Evolutionary conservation across 2,797 vertebrate species (phyloP).

Genomic region (Amblyopsis hoosieri): DNA sequence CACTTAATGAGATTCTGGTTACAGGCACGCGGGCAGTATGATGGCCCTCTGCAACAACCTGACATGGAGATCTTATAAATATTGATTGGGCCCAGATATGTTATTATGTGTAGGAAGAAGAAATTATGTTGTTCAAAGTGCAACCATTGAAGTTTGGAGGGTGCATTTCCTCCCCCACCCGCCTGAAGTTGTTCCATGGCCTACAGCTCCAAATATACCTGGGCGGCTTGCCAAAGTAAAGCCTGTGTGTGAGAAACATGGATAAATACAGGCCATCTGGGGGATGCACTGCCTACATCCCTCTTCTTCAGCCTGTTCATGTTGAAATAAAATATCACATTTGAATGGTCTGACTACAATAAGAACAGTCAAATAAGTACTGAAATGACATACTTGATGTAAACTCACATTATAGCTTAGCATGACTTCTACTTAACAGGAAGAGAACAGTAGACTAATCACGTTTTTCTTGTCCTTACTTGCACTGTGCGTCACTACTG

Average conservation of each 20-base stretch:
- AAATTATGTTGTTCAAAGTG: too few species aligned
- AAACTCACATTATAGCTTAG: too few species aligned
- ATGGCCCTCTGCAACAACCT: slow-evolving; percentile 29
- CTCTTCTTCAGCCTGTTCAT: slow-evolving; percentile 3
- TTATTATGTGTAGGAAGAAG: too few species aligned
- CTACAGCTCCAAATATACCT: too few species aligned
- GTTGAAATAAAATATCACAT: background rate
- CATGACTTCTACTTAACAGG: too few species aligned
- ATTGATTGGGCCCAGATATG: background rate
- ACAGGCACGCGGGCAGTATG: slow-evolving; percentile 22
- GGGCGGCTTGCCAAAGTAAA: too few species aligned
- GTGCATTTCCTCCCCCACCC: too few species aligned
- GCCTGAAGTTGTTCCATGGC: too few species aligned
- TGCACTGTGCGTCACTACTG: too few species aligned
- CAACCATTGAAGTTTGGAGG: too few species aligned
- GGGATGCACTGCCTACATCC: background rate
- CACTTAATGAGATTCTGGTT: slow-evolving; percentile 34
- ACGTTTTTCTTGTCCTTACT: too few species aligned
- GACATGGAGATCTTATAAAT: background rate
- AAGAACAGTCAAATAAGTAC: background rate
- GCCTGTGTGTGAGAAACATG: background rate
- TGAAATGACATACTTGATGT: background rate
- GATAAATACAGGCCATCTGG: slow-evolving; percentile 22
- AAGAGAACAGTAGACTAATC: too few species aligned
- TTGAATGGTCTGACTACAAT: background rate